These are phyloP conservation scores for Odobenus rosmarus DNA, from an alignment of 2,113 vertebrate species.

Conservation along the genomic window DNA sequence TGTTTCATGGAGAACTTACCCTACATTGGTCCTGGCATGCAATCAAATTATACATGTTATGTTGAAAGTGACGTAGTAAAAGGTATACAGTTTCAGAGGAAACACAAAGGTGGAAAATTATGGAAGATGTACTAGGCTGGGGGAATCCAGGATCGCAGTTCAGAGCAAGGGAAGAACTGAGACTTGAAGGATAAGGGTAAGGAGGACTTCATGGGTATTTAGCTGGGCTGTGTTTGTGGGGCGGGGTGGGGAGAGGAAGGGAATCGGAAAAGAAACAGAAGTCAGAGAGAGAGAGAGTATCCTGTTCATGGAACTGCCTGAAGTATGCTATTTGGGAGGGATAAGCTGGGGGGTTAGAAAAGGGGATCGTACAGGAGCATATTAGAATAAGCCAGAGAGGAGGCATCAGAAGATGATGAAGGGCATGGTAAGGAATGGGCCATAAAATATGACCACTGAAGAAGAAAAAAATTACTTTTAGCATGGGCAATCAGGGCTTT, in stretches of 20 bases:
- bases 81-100: background rate
- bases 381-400: background rate
- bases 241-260: rapidly evolving
- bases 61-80: background rate
- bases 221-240: background rate
- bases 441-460: background rate
- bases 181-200: background rate
- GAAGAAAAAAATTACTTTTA: background rate
- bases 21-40: background rate
- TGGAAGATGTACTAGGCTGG: background rate
- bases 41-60: background rate
- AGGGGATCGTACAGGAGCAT: background rate
- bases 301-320: background rate
- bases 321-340: background rate
- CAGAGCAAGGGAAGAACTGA: background rate
- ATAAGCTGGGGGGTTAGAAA: background rate
- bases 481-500: background rate
- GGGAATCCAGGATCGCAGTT: background rate
- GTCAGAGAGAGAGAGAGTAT: background rate
- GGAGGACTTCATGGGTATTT: background rate
- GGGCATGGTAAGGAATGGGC: background rate
- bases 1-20: background rate
- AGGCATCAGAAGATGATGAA: background rate
- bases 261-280: background rate
- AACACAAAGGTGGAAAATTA: background rate